A percentile compares a stretch with the other conserved stretches of the same genome.
Evolutionary conservation across 2,797 vertebrate species (phyloP).

Genomic region (Sebastiscus tertius): DNA sequence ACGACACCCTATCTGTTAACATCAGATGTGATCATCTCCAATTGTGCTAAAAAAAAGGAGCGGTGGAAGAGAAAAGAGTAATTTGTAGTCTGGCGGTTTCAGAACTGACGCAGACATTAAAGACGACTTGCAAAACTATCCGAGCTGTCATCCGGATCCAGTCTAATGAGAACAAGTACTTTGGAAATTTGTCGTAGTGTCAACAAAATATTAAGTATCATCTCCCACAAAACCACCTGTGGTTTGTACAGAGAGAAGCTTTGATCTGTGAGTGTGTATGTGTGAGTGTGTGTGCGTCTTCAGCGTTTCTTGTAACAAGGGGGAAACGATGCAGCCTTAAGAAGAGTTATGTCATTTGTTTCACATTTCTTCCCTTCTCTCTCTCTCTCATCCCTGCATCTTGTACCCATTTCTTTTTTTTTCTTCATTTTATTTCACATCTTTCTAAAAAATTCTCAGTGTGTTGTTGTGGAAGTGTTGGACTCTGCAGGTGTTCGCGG

Average conservation of each 20-base stretch:
- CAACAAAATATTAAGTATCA: background rate
- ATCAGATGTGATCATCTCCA: conserved; percentile 16
- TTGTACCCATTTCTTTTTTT: background rate
- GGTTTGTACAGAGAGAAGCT: background rate
- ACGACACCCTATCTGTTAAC: background rate
- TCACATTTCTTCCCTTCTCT: background rate
- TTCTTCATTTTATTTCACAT: background rate
- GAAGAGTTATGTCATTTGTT: background rate
- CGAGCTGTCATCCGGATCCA: conserved; percentile 19
- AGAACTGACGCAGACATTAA: conserved; percentile 1
- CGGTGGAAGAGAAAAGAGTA: background rate
- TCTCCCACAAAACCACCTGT: conserved; percentile 11
- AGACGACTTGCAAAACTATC: conserved; percentile 16
- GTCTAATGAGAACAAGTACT: conserved; percentile 22
- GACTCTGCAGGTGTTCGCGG: background rate
- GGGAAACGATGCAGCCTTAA: background rate
- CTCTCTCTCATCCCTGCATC: background rate
- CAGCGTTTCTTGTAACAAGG: background rate
- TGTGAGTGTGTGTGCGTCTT: background rate
- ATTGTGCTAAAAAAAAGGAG: background rate
- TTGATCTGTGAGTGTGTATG: background rate
- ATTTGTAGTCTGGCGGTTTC: conserved; percentile 11
- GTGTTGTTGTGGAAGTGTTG: background rate
- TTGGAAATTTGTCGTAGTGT: background rate
- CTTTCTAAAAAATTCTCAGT: conserved; percentile 9